Evolutionary conservation across 2,888 invertebrate genomes (phyloP).

Genomic region (Spodoptera exigua): DNA sequence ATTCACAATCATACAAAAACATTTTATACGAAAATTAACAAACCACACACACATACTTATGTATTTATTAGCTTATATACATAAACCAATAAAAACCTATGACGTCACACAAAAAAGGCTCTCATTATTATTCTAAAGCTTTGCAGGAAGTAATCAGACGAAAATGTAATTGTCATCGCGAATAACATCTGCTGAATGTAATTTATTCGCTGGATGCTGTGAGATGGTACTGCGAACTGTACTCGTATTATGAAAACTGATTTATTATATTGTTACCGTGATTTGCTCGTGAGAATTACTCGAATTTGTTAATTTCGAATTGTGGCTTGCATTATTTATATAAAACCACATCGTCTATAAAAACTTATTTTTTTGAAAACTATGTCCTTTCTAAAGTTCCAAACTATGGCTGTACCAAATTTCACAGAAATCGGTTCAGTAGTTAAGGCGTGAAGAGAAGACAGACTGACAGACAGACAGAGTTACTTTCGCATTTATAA

Average conservation of each 20-base stretch:
- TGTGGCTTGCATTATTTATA: too few species aligned
- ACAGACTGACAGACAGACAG: too few species aligned
- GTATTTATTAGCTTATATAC: slow-evolving; percentile 36
- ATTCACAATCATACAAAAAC: too few species aligned
- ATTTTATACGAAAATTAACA: background rate
- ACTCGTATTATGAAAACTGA: slow-evolving; percentile 21
- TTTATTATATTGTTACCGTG: slow-evolving; percentile 36
- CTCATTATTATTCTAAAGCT: slow-evolving; percentile 72
- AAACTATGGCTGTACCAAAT: too few species aligned
- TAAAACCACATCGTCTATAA: too few species aligned
- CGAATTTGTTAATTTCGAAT: background rate
- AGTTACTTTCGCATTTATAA: too few species aligned
- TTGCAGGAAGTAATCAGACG: slow-evolving; percentile 71
- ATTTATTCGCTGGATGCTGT: slow-evolving; percentile 67
- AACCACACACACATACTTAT: slow-evolving; percentile 12
- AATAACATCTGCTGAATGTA: slow-evolving; percentile 71
- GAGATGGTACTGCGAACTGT: slow-evolving; percentile 23
- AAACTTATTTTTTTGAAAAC: too few species aligned
- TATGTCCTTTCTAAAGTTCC: too few species aligned
- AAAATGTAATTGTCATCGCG: slow-evolving; percentile 76
- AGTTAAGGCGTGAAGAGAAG: too few species aligned
- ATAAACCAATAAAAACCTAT: slow-evolving; percentile 38
- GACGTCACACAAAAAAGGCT: slow-evolving; percentile 52
- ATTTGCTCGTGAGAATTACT: slow-evolving; percentile 41
- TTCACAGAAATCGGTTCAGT: too few species aligned